Evolutionary conservation across 1,140 invertebrate genomes (phyloP), one percentile per base, ranked within the genome.

Genomic region (Anastrepha ludens): DNA sequence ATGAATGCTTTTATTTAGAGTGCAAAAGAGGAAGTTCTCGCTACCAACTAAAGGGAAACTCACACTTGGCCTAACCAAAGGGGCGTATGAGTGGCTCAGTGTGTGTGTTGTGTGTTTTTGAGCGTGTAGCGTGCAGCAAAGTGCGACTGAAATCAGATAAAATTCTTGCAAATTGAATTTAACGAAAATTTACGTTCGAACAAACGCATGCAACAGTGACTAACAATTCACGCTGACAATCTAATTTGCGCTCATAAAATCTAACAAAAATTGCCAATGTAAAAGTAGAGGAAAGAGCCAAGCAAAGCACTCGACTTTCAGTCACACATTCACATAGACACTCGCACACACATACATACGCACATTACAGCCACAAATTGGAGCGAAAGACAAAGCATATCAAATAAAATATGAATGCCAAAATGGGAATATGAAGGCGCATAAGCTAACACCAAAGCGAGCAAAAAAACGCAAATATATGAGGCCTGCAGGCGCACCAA

Each of bases 31-130:
- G 50, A 8, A 55, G 50, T 55, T 55, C 2, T 8, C 50, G 6
- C 50, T 11, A 55, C 1, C 50, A 11, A 11, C 11, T 55, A 1
- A 8, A 8, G 50, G 6, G 50, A 55, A 8, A 55, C 11, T 11
- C 50, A 55, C 50, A 55, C 50, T 6, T 8, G 11, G 11, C 6
- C 50, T 55, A 55, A 55, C 2, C 50, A 11, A 8, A 8, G 74
- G 74, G 74, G 74, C 74, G 74, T 81, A 81, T 81, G 74, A 81
- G 74, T 55, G 47, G 55, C 55, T 29, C 29, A 29, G 55, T 81
- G 50, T 58, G 50, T 58, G 7, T n/a, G 47, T 11, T 74, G 13
- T 0, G 2, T n/a, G n/a, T 7, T 55, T 11, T 20, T 15, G 5
- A 29, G n/a, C 29, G 6, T 81, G 67, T 74, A 41, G 3, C 17